Base-by-base conservation (phyloP, 2,797 vertebrate genomes). In the Sphenodon punctatus region DNA sequence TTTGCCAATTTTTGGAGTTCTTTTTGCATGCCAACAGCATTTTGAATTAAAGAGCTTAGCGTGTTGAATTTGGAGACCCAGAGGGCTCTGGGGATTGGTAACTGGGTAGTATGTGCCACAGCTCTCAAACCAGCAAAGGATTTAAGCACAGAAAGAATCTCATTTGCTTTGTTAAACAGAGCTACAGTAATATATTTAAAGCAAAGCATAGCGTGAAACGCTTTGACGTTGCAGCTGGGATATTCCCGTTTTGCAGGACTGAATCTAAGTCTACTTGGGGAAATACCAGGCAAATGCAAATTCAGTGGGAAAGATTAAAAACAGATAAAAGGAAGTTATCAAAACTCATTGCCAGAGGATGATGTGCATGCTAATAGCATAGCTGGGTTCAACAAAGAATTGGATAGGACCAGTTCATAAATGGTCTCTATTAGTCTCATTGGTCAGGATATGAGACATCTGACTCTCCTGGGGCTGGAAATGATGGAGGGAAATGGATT, bases 101-200 rank as follows among this genome's bases (percentile, higher is more conserved):
- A 38, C 1, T 67, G 17, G 5, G 64, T 69, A 74, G 76, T 69
- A 88, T 27, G 43, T 66, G n/a, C n/a, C n/a, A 42, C 15, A 70
- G 79, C 23, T 9, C 74, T 80, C 84, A 38, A 86, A 61, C 53
- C 75, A 59, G 17, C 79, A 85, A 82, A 60, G 49, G 5, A 1
- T 69, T 72, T 67, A 43, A 85, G 79, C 49, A 85, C 32, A 53
- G 30, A 53, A 19, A 68, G 83, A 72, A 85, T 59, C 16, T 53
- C 30, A 30, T 30, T 51, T 53, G 8, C 49, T 53, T 17, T 27
- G 6, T n/a, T n/a, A n/a, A n/a, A n/a, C n/a, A n/a, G n/a, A n/a
- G n/a, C n/a, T n/a, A n/a, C n/a, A n/a, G n/a, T n/a, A n/a, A n/a
- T n/a, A n/a, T n/a, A n/a, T n/a, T n/a, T n/a, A n/a, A n/a, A n/a